Percentiles rank a stretch among this genome's conserved stretches.
Evolutionary conservation across 1,140 invertebrate genomes (phyloP).

Genomic region (Aphaenogaster ashmeadi): DNA sequence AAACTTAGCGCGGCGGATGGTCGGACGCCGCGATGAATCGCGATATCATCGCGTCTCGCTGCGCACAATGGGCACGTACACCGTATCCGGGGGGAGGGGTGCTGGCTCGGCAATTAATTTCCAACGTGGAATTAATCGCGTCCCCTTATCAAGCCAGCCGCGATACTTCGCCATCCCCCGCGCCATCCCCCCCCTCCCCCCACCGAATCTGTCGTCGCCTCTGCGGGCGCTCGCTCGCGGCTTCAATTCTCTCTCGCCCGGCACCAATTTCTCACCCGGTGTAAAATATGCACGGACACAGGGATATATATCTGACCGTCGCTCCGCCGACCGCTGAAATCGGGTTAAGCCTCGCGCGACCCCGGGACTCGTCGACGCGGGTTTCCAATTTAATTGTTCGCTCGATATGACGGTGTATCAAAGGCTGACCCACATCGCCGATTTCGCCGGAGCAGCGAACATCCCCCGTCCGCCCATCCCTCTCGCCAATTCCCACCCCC

Average conservation of each 20-base stretch:
- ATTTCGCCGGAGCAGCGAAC: background rate
- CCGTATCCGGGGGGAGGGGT: background rate
- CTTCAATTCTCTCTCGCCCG: background rate
- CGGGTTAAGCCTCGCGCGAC: conserved; percentile 30
- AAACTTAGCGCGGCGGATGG: conserved; percentile 22
- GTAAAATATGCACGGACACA: conserved; percentile 21
- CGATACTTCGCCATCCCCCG: background rate
- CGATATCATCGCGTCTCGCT: conserved; percentile 39
- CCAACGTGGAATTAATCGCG: conserved; percentile 50
- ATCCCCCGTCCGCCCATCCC: background rate
- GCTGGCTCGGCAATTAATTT: conserved; percentile 47
- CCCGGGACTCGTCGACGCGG: background rate
- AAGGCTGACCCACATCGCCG: conserved; percentile 33
- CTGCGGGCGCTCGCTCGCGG: background rate
- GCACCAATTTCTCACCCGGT: background rate
- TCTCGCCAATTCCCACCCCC: background rate
- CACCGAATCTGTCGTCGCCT: background rate
- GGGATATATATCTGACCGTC: background rate
- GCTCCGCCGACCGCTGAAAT: background rate
- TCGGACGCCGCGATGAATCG: conserved; percentile 30
- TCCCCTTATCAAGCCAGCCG: conserved; percentile 33
- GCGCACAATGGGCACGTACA: conserved; percentile 7
- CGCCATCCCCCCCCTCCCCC: background rate
- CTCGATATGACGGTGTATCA: conserved; percentile 23
- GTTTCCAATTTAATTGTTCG: conserved; percentile 38